Conservation (phyloP, 2,113 vertebrate genomes). For the Catagonus wagneri region DNA sequence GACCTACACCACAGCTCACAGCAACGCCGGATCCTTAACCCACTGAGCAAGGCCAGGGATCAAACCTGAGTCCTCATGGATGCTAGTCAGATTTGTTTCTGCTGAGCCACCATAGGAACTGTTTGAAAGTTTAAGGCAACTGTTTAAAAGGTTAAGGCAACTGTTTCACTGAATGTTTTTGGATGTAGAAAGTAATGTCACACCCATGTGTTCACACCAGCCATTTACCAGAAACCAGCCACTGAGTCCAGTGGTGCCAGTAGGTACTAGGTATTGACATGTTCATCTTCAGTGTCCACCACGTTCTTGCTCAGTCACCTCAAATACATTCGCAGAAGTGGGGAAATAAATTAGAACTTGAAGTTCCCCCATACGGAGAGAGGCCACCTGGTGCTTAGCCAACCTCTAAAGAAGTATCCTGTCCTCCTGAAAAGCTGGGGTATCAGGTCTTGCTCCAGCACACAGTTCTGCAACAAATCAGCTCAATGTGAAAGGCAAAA, state of each 20-base stretch:
- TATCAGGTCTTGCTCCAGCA: background rate
- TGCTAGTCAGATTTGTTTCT: too few relatives aligned
- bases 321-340: background rate
- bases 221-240: background rate
- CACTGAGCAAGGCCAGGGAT: too few relatives aligned
- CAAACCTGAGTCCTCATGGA: too few relatives aligned
- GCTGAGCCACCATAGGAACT: too few relatives aligned
- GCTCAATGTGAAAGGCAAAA: background rate
- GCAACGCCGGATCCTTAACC: too few relatives aligned
- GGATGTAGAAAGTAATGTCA: background rate
- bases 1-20: too few relatives aligned
- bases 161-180: background rate
- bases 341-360: background rate
- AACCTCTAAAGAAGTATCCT: background rate
- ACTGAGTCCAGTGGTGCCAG: background rate
- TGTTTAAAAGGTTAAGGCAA: background rate
- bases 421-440: background rate
- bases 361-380: background rate
- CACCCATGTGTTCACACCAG: background rate
- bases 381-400: background rate
- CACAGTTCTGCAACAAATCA: background rate
- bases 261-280: slow-evolving; percentile 36
- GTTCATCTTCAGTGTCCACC: background rate
- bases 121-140: background rate
- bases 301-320: slow-evolving; percentile 16